Evolutionary conservation across 2,797 vertebrate species (phyloP), one percentile per base, ranked within the genome.

Genomic region (Toxotes lorentzi): DNA sequence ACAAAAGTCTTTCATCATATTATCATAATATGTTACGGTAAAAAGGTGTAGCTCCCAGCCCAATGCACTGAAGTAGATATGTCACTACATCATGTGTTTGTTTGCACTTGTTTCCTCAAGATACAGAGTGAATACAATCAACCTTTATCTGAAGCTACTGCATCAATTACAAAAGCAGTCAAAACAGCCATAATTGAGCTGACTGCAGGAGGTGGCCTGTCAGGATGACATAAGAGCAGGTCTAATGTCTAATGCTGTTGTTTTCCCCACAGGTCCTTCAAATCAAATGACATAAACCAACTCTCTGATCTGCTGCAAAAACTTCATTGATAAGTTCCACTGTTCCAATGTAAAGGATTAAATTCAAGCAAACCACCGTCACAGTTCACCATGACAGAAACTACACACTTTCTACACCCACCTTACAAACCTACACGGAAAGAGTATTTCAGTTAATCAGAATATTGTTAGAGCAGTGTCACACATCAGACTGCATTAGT

Each of bases 391-490:
- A 13, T 23, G n/a, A 23, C 16, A 41, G n/a, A 43, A 19, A 43
- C 1, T 8, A 27, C 14, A 47, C 48, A 48, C 24, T 2, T n/a
- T 19, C 11, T n/a, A 19, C 17, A 45, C 5, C 14, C 16, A 19
- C 5, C 43, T 2, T 19, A 45, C 43, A 45, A 45, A 45, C 43
- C 17, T 7, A 45, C 43, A 45, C 2, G 10, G 10, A 10, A 38
- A 38, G 51, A 30, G 50, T 23, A 24, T 63, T 34, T 27, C 30
- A 67, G 21, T 41, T 27, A 59, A 82, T 73, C 35, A 54, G 48
- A 57, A 61, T 43, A 64, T 47, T 61, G 48, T 50, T 68, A 60
- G 34, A 58, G 23, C 69, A 47, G 47, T n/a, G 16, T 30, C 54
- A 56, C 32, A 73, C 23, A 32, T 1, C 30, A 7, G 41, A 43